phyloP scores from a whole-genome alignment of 2,113 vertebrate genomes.

The Herpailurus yagouaroundi region DNA sequence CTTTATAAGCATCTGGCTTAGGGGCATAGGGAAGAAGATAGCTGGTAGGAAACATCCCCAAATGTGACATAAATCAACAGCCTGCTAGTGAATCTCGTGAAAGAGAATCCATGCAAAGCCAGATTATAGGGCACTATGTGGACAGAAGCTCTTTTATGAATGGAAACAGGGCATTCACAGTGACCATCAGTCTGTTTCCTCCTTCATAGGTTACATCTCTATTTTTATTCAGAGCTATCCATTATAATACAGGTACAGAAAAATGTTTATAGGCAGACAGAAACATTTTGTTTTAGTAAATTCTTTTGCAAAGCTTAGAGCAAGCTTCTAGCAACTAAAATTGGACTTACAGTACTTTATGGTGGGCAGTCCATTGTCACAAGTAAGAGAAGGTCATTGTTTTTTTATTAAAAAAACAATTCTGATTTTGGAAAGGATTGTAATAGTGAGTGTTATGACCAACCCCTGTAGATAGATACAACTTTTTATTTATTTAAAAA shows the following conservation, averaged over 20 bases:
- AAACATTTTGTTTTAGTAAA: neutral
- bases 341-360: neutral
- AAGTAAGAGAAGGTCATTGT: conserved; percentile 36
- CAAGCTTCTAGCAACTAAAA: neutral
- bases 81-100: neutral
- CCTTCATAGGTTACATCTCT: neutral
- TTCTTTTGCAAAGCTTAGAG: conserved; percentile 1
- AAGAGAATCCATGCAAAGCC: neutral
- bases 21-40: neutral
- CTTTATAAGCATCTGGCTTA: neutral
- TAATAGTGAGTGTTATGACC: neutral
- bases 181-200: neutral
- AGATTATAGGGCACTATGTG: neutral
- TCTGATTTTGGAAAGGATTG: neutral
- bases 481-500: neutral
- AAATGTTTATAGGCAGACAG: neutral
- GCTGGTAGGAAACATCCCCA: neutral
- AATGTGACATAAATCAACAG: neutral
- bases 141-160: neutral
- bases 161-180: neutral
- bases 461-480: neutral
- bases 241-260: neutral
- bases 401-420: neutral
- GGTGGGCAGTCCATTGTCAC: neutral
- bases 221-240: neutral